Conservation (phyloP, 2,113 vertebrate species). For the Stegostoma tigrinum region DNA sequence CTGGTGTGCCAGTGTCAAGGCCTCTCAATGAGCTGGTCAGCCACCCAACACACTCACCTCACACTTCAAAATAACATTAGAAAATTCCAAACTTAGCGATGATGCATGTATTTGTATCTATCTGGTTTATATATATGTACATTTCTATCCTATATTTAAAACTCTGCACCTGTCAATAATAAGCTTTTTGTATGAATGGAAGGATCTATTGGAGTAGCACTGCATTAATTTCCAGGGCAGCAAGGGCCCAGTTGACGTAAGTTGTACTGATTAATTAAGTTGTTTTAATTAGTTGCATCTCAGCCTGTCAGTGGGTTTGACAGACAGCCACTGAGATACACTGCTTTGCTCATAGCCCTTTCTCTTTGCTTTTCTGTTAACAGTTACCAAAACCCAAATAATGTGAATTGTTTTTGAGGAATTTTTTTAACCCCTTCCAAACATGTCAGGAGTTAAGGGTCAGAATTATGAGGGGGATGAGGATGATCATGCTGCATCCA, state of each 20-base stretch:
- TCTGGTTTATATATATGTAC: background rate
- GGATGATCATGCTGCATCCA: background rate
- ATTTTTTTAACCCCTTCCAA: background rate
- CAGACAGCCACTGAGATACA: background rate
- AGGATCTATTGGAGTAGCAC: background rate
- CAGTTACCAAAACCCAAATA: background rate
- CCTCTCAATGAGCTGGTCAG: no score
- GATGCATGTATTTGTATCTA: background rate
- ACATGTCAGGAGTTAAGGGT: background rate
- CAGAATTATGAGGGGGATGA: background rate
- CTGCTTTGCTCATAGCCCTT: no score
- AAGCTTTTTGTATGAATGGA: background rate
- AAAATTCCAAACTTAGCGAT: background rate
- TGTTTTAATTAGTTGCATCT: conserved; percentile 23
- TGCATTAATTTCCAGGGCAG: conserved; percentile 28
- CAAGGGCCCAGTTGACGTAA: background rate
- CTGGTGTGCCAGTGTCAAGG: no score
- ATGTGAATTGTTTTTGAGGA: background rate
- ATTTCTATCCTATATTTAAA: background rate
- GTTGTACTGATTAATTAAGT: conserved; percentile 32
- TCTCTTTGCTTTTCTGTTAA: background rate
- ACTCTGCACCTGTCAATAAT: background rate
- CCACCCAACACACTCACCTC: no score
- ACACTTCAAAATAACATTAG: no score
- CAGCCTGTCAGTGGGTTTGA: conserved; percentile 20